phyloP scores from a whole-genome alignment of 2,113 vertebrate genomes.

The Alexandromys fortis region DNA sequence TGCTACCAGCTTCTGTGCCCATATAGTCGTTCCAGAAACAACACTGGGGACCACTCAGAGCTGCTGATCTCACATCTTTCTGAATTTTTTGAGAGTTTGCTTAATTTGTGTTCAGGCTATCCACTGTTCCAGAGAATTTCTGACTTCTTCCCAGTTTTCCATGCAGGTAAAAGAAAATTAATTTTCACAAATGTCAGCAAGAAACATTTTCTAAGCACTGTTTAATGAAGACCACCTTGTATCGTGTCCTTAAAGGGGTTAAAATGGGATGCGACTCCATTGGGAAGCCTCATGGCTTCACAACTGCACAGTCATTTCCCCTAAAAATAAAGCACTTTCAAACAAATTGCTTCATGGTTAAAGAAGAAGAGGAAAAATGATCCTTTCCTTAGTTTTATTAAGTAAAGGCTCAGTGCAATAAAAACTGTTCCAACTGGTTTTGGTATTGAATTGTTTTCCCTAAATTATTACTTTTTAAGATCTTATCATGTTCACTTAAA shows the following conservation, averaged over 20 bases:
- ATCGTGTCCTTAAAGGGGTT: not conserved
- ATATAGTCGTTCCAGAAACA: not conserved
- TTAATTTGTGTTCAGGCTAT: not conserved
- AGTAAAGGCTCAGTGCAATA: conserved; percentile 14
- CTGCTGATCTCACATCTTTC: not conserved
- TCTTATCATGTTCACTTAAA: conserved; percentile 6
- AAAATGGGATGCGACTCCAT: not conserved
- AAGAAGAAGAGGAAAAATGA: not conserved
- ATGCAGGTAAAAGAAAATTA: not conserved
- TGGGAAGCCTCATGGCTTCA: fast-evolving
- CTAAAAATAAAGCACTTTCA: not conserved
- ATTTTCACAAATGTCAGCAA: not conserved
- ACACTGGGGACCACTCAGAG: not conserved
- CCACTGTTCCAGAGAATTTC: not conserved
- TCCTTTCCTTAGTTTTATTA: not conserved
- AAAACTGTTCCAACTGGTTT: not conserved
- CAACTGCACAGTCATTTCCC: not conserved
- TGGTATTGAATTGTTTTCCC: not conserved
- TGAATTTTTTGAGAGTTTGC: not conserved
- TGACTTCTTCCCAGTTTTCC: not conserved
- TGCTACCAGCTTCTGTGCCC: not conserved
- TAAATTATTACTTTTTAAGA: conserved; percentile 40
- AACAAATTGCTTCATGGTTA: not conserved
- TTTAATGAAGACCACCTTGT: not conserved
- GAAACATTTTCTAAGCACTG: conserved; percentile 10